Evolutionary conservation across 2,888 invertebrate species (phyloP).

Genomic region (Sympetrum striolatum): DNA sequence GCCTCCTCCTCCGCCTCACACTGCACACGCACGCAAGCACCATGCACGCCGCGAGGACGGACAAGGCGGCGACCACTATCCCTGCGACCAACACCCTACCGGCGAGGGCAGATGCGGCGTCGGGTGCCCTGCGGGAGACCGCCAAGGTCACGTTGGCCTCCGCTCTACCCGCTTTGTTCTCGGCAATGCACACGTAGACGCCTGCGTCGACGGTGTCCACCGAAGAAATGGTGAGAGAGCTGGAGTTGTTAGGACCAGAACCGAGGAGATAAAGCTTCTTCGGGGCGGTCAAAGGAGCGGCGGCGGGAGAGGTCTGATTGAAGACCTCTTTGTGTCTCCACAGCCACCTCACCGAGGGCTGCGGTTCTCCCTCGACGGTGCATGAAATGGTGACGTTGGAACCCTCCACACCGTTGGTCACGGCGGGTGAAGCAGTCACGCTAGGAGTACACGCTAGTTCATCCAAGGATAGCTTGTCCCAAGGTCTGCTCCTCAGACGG

Average conservation of each 20-base stretch:
- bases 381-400: constrained; percentile 77
- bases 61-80: constrained; percentile 71
- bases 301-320: constrained; percentile 63
- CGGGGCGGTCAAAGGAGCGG: constrained; percentile 48
- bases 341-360: constrained; percentile 76
- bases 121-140: constrained; percentile 71
- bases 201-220: constrained; percentile 79
- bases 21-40: constrained; percentile 70
- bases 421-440: constrained; percentile 67
- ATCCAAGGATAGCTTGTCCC: constrained; percentile 79
- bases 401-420: constrained; percentile 72
- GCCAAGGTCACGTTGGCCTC: constrained; percentile 76
- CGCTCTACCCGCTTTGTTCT: constrained; percentile 80
- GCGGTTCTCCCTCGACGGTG: constrained; percentile 73
- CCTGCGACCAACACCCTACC: constrained; percentile 71
- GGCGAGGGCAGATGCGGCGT: constrained; percentile 63
- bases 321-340: constrained; percentile 74
- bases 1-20: constrained; percentile 67
- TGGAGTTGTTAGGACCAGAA: constrained; percentile 64
- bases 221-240: constrained; percentile 75
- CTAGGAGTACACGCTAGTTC: constrained; percentile 82
- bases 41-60: constrained; percentile 72
- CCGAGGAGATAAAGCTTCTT: constrained; percentile 28
- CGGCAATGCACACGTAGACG: constrained; percentile 77
- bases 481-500: constrained; percentile 69